phyloP scores from a whole-genome alignment of 2,888 invertebrate species.

The Metalampra italica region DNA sequence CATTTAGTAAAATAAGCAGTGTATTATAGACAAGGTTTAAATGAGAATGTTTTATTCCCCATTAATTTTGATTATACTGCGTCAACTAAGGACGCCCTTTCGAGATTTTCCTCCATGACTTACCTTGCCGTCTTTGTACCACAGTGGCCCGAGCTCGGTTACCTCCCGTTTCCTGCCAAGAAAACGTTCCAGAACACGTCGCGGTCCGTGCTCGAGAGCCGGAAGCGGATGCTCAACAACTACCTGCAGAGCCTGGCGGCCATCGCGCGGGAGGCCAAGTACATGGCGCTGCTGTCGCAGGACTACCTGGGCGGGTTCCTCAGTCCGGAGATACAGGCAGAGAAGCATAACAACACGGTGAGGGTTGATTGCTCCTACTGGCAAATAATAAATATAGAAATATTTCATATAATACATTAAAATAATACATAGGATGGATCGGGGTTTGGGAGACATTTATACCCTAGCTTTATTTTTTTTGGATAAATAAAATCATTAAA shows the following conservation, averaged over 20 bases:
- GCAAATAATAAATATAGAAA: too few species aligned
- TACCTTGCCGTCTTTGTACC: constrained; percentile 24
- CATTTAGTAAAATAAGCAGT: too few species aligned
- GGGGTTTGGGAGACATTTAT: too few species aligned
- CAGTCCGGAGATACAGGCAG: constrained; percentile 64
- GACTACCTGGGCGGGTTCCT: constrained; percentile 69
- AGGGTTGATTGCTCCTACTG: constrained; percentile 17
- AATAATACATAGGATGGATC: too few species aligned
- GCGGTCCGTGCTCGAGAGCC: constrained; percentile 87
- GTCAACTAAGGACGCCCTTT: too few species aligned
- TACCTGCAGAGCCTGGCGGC: constrained; percentile 84
- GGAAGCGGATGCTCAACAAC: constrained; percentile 88
- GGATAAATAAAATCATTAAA: too few species aligned
- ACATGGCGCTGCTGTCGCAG: constrained; percentile 54
- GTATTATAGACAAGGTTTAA: too few species aligned
- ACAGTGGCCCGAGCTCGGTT: constrained; percentile 87
- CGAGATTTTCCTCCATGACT: too few species aligned
- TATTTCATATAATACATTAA: too few species aligned
- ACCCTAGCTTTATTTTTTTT: too few species aligned
- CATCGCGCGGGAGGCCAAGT: constrained; percentile 55
- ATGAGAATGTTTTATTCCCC: too few species aligned
- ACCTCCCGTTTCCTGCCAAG: constrained; percentile 92
- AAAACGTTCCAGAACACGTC: constrained; percentile 97
- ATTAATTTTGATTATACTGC: too few species aligned
- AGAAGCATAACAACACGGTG: constrained; percentile 64